Base-by-base conservation (phyloP, 2,797 vertebrate genomes). In the Tinamus major region DNA sequence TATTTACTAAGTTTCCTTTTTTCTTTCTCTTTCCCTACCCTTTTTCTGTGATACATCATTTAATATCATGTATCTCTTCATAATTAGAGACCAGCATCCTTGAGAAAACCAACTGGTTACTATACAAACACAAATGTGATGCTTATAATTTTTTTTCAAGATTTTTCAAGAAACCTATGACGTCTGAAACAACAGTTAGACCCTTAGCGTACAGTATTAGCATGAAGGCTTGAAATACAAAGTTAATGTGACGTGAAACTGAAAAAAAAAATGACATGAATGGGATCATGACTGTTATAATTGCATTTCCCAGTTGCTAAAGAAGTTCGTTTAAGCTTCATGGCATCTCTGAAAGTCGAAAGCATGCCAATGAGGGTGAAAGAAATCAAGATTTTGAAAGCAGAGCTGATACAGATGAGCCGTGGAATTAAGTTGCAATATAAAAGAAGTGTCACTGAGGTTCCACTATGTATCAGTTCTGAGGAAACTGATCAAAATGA, bases 141-240 rank as follows among this genome's bases (percentile, higher is more conserved):
- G 37, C 64, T 78, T 83, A 3, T 65, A 62, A 24, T 4, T 76
- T 67, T 62, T 62, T 48, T 33, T 58, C 2, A 69, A 41, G 68
- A 33, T 13, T 37, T 75, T 67, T 49, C 35, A 76, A 72, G 49
- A 16, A 71, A 41, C 12, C 3, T 62, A 3, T 37, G 10, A 6
- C 44, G 7, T 71, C 61, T 78, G 46, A 81, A 87, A 29, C 31
- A 68, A 6, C 19, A 65, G 0, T 10, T 63, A 29, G 53, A 70
- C 19, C 14, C 0, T 0, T 17, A 35, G 3, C 4, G 18, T 46
- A 33, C 3, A 3, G 4, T 65, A 9, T 13, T 42, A 64, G 26
- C 15, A n/a, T 39, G 6, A 17, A 23, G 13, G 13, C 51, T 4
- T 49, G 11, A 31, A 69, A 20, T 63, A 4, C n/a, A 77, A 51